Conservation (phyloP, 1,140 invertebrate genomes). For the Apolygus lucorum region DNA sequence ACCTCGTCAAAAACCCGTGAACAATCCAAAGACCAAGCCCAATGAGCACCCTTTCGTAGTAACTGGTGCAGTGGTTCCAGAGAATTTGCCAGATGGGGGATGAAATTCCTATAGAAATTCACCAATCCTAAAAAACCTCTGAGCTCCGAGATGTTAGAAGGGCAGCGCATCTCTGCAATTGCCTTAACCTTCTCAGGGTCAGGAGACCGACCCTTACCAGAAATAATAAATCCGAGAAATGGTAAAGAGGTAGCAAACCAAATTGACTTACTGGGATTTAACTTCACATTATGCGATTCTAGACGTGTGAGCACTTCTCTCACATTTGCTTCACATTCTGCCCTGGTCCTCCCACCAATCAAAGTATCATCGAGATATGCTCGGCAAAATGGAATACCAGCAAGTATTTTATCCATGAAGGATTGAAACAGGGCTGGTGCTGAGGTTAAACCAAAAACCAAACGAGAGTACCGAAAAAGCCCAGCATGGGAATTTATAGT, state of each 20-base stretch:
- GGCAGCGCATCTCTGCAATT: background rate
- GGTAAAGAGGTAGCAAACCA: background rate
- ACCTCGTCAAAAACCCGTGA: constrained; percentile 26
- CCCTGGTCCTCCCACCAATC: background rate
- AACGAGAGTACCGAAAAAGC: background rate
- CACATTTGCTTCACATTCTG: background rate
- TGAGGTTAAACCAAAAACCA: constrained; percentile 32
- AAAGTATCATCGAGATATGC: constrained; percentile 11
- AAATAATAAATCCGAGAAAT: constrained; percentile 19
- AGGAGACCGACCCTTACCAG: background rate
- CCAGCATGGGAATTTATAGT: background rate
- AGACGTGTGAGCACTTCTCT: constrained; percentile 15
- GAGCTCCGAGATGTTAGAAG: constrained; percentile 12
- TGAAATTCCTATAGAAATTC: constrained; percentile 23
- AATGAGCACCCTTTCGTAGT: constrained; percentile 1
- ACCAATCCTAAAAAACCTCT: background rate
- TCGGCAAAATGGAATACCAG: constrained; percentile 24
- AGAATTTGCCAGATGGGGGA: background rate
- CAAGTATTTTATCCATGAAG: constrained; percentile 36
- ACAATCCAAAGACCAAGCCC: constrained; percentile 19
- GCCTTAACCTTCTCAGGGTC: constrained; percentile 5
- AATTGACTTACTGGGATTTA: background rate
- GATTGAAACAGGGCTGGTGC: constrained; percentile 37
- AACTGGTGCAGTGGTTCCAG: constrained; percentile 19
- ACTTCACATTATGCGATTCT: constrained; percentile 18